These are phyloP conservation scores for Pachyrhynchus sulphureomaculatus DNA, from an alignment of 1,140 invertebrate genomes.

Conservation along the genomic window DNA sequence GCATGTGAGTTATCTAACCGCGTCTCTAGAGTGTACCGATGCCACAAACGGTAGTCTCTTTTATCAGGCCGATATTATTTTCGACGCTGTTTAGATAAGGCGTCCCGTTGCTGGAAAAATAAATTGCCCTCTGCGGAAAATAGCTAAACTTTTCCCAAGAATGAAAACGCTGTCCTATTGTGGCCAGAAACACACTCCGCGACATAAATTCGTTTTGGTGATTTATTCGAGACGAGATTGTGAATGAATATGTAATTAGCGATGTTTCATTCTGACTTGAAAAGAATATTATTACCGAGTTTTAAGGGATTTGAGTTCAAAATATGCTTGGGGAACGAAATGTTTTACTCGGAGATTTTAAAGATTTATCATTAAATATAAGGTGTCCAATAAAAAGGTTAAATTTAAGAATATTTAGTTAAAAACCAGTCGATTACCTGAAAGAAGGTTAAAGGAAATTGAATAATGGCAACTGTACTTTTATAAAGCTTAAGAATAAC, in stretches of 20 bases:
- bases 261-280: slow-evolving; percentile 19
- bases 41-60: slow-evolving; percentile 43
- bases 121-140: slow-evolving; percentile 53
- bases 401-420: too few relatives aligned
- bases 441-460: too few relatives aligned
- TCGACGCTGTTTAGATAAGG: slow-evolving; percentile 54
- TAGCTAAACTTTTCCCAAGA: slow-evolving; percentile 52
- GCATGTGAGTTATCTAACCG: slow-evolving; percentile 43
- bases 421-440: too few relatives aligned
- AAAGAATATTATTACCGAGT: too few relatives aligned
- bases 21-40: slow-evolving; percentile 45
- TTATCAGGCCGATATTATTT: slow-evolving; percentile 54
- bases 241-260: slow-evolving; percentile 30
- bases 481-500: too few relatives aligned
- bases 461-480: too few relatives aligned
- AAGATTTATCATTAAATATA: too few relatives aligned
- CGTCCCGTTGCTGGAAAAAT: slow-evolving; percentile 51
- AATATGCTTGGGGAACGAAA: too few relatives aligned
- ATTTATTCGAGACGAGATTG: slow-evolving; percentile 24
- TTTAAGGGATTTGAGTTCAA: too few relatives aligned
- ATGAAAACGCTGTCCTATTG: slow-evolving; percentile 44
- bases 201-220: slow-evolving; percentile 27
- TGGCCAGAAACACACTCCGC: slow-evolving; percentile 32
- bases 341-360: too few relatives aligned
- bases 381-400: too few relatives aligned